A percentile compares a stretch with the other conserved stretches of the same genome.
These are phyloP conservation scores for Heliothis subflexa DNA, from an alignment of 1,140 invertebrate species.

Conservation along the genomic window DNA sequence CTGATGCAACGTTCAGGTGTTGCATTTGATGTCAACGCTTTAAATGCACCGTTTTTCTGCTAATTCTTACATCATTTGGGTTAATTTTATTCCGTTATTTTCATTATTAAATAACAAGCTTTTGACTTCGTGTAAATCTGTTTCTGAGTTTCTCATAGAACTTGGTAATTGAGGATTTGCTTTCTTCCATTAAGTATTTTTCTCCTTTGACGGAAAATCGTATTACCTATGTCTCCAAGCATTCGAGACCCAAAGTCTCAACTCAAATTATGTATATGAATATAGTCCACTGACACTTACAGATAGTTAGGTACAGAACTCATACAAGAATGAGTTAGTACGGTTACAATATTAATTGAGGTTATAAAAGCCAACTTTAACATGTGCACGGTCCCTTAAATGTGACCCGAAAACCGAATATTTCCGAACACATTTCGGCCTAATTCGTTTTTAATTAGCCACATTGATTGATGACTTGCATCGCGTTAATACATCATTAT, in stretches of 20 bases:
- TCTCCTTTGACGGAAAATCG: too few relatives aligned
- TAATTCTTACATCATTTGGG: conserved; percentile 37
- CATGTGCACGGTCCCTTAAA: conserved; percentile 8
- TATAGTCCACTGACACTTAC: too few relatives aligned
- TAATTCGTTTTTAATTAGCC: conserved; percentile 67
- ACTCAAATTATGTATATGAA: too few relatives aligned
- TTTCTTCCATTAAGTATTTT: too few relatives aligned
- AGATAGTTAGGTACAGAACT: too few relatives aligned
- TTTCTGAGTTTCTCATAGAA: not conserved
- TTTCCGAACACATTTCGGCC: conserved; percentile 45
- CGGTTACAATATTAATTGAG: not conserved
- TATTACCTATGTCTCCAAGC: too few relatives aligned
- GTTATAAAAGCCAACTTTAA: not conserved
- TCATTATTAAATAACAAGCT: conserved; percentile 15
- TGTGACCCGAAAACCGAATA: conserved; percentile 50
- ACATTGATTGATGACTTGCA: conserved; percentile 60
- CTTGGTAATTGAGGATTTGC: too few relatives aligned
- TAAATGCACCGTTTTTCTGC: conserved; percentile 12
- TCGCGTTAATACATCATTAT: conserved; percentile 38
- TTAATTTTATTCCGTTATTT: conserved; percentile 33
- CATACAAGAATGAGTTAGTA: too few relatives aligned
- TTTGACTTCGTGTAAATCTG: not conserved
- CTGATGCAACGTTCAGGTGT: conserved; percentile 26
- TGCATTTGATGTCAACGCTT: conserved; percentile 23
- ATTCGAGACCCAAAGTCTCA: too few relatives aligned